phyloP scores from a whole-genome alignment of 2,888 invertebrate species.

The Actias luna region DNA sequence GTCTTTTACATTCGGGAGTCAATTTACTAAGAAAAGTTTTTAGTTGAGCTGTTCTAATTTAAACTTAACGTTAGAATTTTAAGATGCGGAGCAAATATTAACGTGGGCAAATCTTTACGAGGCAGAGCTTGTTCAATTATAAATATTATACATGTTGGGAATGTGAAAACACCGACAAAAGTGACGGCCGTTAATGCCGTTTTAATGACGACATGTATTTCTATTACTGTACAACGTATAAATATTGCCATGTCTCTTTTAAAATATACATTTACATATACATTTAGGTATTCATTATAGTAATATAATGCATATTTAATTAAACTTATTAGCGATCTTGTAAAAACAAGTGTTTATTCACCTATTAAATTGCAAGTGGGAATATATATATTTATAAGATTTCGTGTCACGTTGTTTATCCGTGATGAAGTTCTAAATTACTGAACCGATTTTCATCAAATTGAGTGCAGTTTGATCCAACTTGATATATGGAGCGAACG shows the following conservation, averaged over 20 bases:
- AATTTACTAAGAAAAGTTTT: not conserved
- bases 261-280: not conserved
- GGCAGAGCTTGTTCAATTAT: not conserved
- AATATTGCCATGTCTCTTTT: not conserved
- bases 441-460: no score
- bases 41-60: not conserved
- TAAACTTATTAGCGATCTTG: not conserved
- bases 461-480: no score
- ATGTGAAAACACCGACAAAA: not conserved
- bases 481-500: no score
- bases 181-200: constrained; percentile 1
- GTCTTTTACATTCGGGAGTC: no score
- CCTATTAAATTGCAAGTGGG: no score
- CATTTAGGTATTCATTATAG: not conserved
- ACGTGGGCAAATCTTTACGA: not conserved
- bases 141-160: not conserved
- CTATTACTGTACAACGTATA: not conserved
- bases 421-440: no score
- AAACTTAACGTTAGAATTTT: not conserved
- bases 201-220: not conserved
- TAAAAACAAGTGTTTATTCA: not conserved
- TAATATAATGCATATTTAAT: not conserved
- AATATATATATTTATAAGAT: no score
- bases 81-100: not conserved
- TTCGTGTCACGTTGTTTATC: no score